These are phyloP conservation scores for Tetragonula carbonaria DNA, from an alignment of 2,888 invertebrate genomes.

Conservation along the genomic window DNA sequence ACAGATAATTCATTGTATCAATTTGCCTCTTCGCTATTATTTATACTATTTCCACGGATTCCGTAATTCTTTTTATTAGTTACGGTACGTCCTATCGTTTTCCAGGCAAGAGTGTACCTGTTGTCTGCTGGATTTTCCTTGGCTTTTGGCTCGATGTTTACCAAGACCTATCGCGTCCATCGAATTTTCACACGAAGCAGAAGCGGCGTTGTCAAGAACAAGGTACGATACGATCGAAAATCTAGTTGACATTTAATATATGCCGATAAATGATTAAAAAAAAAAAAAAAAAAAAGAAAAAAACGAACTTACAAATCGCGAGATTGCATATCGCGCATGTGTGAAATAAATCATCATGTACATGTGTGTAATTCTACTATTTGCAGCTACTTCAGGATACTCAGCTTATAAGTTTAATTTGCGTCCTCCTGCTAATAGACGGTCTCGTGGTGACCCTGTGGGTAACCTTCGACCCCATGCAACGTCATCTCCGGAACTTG, in stretches of 20 bases:
- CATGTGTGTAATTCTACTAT: slow-evolving; percentile 15
- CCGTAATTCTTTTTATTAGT: too few relatives aligned
- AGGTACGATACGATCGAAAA: slow-evolving; percentile 83
- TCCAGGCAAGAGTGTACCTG: slow-evolving; percentile 93
- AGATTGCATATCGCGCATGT: too few relatives aligned
- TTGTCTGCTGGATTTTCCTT: slow-evolving; percentile 95
- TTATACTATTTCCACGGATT: neutral
- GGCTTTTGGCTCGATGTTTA: slow-evolving; percentile 97
- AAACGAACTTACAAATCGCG: neutral
- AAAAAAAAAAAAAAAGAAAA: neutral
- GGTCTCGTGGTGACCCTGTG: slow-evolving; percentile 93
- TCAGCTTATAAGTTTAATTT: slow-evolving; percentile 93
- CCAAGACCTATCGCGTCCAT: slow-evolving; percentile 96
- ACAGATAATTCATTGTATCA: too few relatives aligned
- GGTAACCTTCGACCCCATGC: slow-evolving; percentile 94
- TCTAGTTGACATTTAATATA: neutral
- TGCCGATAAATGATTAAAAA: too few relatives aligned
- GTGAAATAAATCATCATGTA: too few relatives aligned
- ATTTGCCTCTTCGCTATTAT: too few relatives aligned
- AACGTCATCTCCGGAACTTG: slow-evolving; percentile 92
- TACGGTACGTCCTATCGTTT: slow-evolving; percentile 59
- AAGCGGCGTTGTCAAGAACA: slow-evolving; percentile 94
- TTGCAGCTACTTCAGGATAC: slow-evolving; percentile 92
- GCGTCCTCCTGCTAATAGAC: slow-evolving; percentile 92
- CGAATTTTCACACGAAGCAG: slow-evolving; percentile 94